Base-by-base conservation (phyloP, 2,113 vertebrate genomes). In the Chitala chitala region DNA sequence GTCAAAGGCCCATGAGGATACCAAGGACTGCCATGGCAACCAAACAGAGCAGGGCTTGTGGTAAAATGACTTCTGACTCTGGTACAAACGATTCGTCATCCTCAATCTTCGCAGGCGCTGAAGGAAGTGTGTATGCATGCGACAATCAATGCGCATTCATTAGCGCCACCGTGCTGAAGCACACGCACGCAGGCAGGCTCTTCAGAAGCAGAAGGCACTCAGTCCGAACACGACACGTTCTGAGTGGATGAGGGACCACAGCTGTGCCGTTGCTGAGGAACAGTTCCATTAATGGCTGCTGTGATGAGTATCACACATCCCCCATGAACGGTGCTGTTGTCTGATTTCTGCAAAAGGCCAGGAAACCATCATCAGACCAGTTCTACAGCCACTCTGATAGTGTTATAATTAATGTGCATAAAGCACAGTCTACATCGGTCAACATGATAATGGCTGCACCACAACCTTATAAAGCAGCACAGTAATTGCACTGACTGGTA, bases 1-100 rank as follows among this genome's bases (percentile, higher is more conserved):
- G 64, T 68, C 59, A 63, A 68, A 68, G 64, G 64, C 46, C 64
- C 44, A 38, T 13, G 2, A 2, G 40, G 46, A 48, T 46, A 42
- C 38, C 1, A 4, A 13, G 2, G 40, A 48, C 29, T 15, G n/a
- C 22, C 42, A 29, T 68, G 42, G 42, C n/a, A 26, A 48, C 40
- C 64, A 68, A 20, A 46, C 22, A 24, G 24, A 26, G 9, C 1
- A 8, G n/a, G 40, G 40, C 40, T 46, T 46, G 40, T 12, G 1
- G 24, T 68, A 12, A 24, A 42, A 42, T 13, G 29, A 38, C 24
- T 29, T 2, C 24, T 44, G 26, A 10, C 42, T 12, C 42, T 29
- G n/a, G n/a, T 29, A 13, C 15, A n/a, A 38, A 38, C 9, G 24
- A 44, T 38, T 26, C 33, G 29, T 12, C 12, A 10, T 24, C 9